Percentiles rank a stretch among this genome's conserved stretches.
Conservation (phyloP, 37 sponge, comb jelly and placozoan species). For the Bolinopsis microptera region DNA sequence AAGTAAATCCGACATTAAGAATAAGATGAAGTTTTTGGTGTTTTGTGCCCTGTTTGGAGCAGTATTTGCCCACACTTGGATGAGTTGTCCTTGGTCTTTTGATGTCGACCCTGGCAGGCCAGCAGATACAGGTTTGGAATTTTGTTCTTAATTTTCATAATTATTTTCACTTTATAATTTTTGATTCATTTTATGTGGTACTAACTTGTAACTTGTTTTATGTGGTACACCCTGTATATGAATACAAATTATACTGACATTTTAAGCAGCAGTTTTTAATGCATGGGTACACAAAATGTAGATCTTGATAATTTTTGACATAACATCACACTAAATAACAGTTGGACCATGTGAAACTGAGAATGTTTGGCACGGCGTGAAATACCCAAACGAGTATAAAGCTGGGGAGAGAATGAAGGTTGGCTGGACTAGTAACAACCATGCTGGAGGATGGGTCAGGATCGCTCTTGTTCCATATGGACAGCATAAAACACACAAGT, state of each 20-base stretch:
- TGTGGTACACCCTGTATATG: too few relatives aligned
- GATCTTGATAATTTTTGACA: not conserved
- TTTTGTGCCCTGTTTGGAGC: conserved; percentile 13
- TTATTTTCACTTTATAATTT: too few relatives aligned
- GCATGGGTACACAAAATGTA: too few relatives aligned
- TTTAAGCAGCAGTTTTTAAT: too few relatives aligned
- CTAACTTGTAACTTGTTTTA: too few relatives aligned
- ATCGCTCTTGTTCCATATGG: conserved; percentile 20
- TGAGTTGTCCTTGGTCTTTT: conserved; percentile 44
- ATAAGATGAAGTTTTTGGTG: not conserved
- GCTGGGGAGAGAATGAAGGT: conserved; percentile 16
- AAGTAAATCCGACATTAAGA: too few relatives aligned
- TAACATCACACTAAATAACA: not conserved
- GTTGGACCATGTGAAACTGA: not conserved
- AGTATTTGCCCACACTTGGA: conserved; percentile 5
- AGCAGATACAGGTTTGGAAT: not conserved
- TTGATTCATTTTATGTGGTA: too few relatives aligned
- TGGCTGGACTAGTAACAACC: conserved; percentile 36
- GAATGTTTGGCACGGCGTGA: conserved; percentile 38
- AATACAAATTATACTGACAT: too few relatives aligned
- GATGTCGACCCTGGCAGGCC: conserved; percentile 26
- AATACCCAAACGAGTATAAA: conserved; percentile 28
- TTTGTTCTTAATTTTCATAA: too few relatives aligned
- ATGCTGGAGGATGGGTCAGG: conserved; percentile 14
- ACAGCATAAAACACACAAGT: not conserved